Conservation (phyloP, 2,888 invertebrate species). For the Drosophila mimica region DNA sequence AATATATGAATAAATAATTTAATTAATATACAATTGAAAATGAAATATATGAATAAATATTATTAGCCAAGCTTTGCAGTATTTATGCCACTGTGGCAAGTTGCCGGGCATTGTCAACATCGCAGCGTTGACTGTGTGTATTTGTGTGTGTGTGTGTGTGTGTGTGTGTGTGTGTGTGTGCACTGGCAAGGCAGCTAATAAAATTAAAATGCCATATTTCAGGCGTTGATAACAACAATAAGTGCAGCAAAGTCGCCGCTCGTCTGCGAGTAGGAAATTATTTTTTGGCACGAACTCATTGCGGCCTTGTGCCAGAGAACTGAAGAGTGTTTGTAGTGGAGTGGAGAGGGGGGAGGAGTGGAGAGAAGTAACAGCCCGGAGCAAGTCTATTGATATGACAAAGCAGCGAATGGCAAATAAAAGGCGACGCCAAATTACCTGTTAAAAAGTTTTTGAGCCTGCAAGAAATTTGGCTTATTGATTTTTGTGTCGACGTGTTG, state of each 20-base stretch:
- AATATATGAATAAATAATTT: no score
- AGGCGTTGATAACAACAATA: conserved; percentile 81
- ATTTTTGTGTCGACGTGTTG: conserved; percentile 59
- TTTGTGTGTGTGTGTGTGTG: conserved; percentile 9
- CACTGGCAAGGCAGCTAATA: conserved; percentile 71
- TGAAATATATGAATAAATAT: no score
- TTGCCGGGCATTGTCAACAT: conserved; percentile 53
- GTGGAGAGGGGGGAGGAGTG: background rate
- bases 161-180: conserved; percentile 25
- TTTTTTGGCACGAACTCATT: conserved; percentile 77
- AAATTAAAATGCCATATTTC: conserved; percentile 82
- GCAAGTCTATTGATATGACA: conserved; percentile 69
- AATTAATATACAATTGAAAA: background rate
- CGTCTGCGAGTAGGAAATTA: conserved; percentile 70
- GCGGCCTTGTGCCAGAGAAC: conserved; percentile 61
- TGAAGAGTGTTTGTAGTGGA: conserved; percentile 12
- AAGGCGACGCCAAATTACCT: conserved; percentile 64
- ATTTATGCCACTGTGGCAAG: conserved; percentile 54
- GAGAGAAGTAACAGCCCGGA: conserved; percentile 16
- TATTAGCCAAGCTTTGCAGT: background rate
- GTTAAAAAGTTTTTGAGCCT: conserved; percentile 60
- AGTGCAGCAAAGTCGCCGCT: conserved; percentile 76
- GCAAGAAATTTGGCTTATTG: conserved; percentile 59
- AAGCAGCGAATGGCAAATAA: conserved; percentile 43
- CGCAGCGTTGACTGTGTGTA: conserved; percentile 18